Evolutionary conservation across 2,888 invertebrate species (phyloP), one percentile per base, ranked within the genome.

Genomic region (Temnothorax rugatulus): DNA sequence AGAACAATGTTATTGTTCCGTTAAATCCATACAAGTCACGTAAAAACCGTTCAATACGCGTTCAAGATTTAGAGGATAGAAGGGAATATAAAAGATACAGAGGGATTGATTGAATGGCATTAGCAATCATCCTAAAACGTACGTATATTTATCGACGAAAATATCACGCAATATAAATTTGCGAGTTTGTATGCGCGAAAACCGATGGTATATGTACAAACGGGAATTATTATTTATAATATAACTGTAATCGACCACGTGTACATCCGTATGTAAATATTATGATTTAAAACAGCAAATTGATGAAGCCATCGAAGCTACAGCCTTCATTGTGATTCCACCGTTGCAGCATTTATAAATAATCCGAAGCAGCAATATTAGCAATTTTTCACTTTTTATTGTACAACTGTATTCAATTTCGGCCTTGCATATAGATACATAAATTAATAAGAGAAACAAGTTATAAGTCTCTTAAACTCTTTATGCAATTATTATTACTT

Each of bases 151-250:
- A 38, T 59, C 59, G 38, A 50, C 34, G 21, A 25, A 4, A 47
- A 47, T 69, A 69, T 69, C 15, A 34, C 21, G 21, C 13, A 9
- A 52, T 44, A 25, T 57, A 38, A 44, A 47, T 79, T 50, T 13
- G 47, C 21, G 38, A 38, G 25, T 44, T 74, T 7, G 63, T 41
- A 21, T n/a, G 29, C 54, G 54, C 54, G n/a, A 41, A 54, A 77
- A 77, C 44, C 54, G n/a, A 21, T 44, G 29, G 25, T 29, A 25
- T 25, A 25, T 25, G 2, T 25, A 25, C 0, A 2, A 77, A 57
- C 7, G 29, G 57, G n/a, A 77, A 44, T 77, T 57, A 66, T 68
- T 68, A 54, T 54, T 41, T 77, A n/a, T 54, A 68, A 38, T 25
- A 41, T 41, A 66, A 66, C 29, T 9, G 25, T 57, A 66, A 66